These are phyloP conservation scores for Leucania comma DNA, from an alignment of 2,888 invertebrate genomes.

Conservation along the genomic window DNA sequence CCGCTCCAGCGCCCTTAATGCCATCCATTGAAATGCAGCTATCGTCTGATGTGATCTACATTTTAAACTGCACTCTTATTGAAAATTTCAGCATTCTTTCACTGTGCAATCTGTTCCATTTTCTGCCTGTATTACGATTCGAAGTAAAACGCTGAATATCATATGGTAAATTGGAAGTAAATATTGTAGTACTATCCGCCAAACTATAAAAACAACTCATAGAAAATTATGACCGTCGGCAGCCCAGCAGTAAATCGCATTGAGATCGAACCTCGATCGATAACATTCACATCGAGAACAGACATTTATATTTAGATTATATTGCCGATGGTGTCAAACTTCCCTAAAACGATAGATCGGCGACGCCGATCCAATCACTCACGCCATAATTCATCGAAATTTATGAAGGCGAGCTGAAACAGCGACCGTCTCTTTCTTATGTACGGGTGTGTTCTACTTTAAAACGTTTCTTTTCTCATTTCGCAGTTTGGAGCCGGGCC, in stretches of 20 bases:
- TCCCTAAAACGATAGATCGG: slow-evolving; percentile 84
- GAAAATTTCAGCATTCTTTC: slow-evolving; percentile 20
- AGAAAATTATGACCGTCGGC: slow-evolving; percentile 20
- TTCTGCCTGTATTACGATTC: background rate
- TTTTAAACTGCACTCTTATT: slow-evolving; percentile 29
- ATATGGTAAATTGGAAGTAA: slow-evolving; percentile 37
- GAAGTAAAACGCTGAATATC: slow-evolving; percentile 2
- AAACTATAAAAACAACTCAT: slow-evolving; percentile 34
- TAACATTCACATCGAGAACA: slow-evolving; percentile 68
- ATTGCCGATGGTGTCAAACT: slow-evolving; percentile 85
- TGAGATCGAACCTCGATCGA: slow-evolving; percentile 69
- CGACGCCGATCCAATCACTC: slow-evolving; percentile 87
- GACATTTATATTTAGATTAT: slow-evolving; percentile 83
- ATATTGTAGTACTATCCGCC: slow-evolving; percentile 45
- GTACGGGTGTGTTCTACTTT: slow-evolving; percentile 84
- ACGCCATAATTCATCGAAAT: slow-evolving; percentile 87
- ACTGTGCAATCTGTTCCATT: slow-evolving; percentile 4
- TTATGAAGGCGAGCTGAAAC: slow-evolving; percentile 84
- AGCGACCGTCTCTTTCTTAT: slow-evolving; percentile 86
- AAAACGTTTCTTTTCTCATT: slow-evolving; percentile 90
- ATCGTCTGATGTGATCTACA: slow-evolving; percentile 47
- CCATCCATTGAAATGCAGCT: slow-evolving; percentile 70
- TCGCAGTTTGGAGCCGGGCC: slow-evolving; percentile 91
- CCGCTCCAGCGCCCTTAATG: slow-evolving; percentile 75
- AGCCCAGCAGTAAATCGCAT: slow-evolving; percentile 61